Evolutionary conservation across 2,113 vertebrate species (phyloP), one percentile per base, ranked within the genome.

Genomic region (Petaurus breviceps): DNA sequence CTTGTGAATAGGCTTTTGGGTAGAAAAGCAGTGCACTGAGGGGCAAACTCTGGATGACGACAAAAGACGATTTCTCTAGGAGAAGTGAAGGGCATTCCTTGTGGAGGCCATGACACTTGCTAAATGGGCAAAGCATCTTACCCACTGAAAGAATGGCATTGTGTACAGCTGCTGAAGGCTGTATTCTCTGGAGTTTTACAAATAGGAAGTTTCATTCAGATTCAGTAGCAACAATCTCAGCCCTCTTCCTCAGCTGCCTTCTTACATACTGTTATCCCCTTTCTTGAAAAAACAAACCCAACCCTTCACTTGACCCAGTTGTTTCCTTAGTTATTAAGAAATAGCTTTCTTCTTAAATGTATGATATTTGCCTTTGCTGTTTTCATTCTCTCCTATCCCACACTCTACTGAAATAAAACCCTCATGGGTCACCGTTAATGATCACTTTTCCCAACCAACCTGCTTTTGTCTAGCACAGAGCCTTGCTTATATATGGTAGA

Each of bases 11-110:
- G 89, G 3, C 3, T 55, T 96, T 96, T 92, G 3, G 4, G 16
- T 53, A 90, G 37, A 54, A 24, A 8, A 94, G 1, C 28, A 96
- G 0, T 5, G 11, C 37, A 84, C 68, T 84, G 68, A 43, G 19
- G 61, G n/a, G 16, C 68, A 84, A 84, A 43, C 37, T 77, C 68
- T 23, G n/a, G 68, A 57, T 31, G 14, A 92, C 28, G 92, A 28
- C 93, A 37, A 95, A 96, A 19, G 90, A 1, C 0, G 89, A 16
- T n/a, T 77, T 77, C 14, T 68, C 0, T 94, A 46, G 93, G 26
- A 24, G 93, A 93, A 92, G 31, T 55, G 25, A 92, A 94, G 37
- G 93, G 68, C 91, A 61, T 57, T 94, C 57, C 89, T 97, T 52
- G 68, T 68, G 68, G n/a, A 84, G n/a, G 68, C n/a, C 16, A 84